Evolutionary conservation across 2,797 vertebrate species (phyloP).

Genomic region (Nyctibius grandis): DNA sequence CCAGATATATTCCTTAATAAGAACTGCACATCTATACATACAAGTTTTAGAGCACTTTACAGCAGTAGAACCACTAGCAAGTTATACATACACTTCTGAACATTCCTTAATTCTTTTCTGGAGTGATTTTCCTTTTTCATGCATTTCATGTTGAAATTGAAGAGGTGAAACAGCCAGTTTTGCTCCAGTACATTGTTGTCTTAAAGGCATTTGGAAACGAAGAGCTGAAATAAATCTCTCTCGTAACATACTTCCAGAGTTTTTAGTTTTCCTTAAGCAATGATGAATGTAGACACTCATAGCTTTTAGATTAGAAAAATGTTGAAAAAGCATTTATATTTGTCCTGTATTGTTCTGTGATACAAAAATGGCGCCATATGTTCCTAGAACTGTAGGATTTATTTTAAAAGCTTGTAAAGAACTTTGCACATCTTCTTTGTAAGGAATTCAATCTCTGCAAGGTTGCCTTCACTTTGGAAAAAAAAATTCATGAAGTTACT

Average conservation of each 20-base stretch:
- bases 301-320: background rate
- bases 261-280: background rate
- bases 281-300: background rate
- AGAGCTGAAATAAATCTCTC: constrained; percentile 26
- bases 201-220: constrained; percentile 12
- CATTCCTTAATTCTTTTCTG: background rate
- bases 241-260: background rate
- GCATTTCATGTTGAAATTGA: background rate
- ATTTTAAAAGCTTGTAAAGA: constrained; percentile 16
- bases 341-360: background rate
- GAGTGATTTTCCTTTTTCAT: background rate
- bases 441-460: background rate
- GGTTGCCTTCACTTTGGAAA: background rate
- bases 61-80: background rate
- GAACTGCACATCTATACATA: background rate
- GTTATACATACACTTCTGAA: background rate
- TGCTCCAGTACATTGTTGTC: background rate
- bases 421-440: background rate
- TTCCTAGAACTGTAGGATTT: background rate
- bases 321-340: background rate
- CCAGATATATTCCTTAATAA: background rate
- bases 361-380: background rate
- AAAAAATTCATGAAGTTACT: background rate
- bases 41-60: background rate
- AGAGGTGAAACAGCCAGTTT: background rate